A percentile compares a stretch with the other conserved stretches of the same genome.
Evolutionary conservation across 2,113 vertebrate genomes (phyloP).

Genomic region (Neopipo cinnamomea): DNA sequence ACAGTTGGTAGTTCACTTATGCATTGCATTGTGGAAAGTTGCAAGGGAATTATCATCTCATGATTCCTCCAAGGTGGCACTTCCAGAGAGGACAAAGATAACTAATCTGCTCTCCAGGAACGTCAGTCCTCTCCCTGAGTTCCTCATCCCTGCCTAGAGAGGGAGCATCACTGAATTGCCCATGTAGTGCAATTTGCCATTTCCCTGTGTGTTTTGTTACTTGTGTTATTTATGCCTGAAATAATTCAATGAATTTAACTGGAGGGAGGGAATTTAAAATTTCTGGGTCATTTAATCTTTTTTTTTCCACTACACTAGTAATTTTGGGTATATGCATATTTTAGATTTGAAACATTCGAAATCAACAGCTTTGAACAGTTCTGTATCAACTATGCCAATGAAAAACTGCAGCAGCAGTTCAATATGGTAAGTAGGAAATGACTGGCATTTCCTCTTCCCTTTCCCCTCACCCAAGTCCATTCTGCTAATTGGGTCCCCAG

Average conservation of each 20-base stretch:
- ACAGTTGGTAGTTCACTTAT: neutral
- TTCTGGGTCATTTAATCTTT: neutral
- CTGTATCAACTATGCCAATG: slow-evolving; percentile 99
- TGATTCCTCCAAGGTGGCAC: neutral
- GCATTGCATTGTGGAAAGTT: neutral
- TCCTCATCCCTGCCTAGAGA: neutral
- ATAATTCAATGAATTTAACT: neutral
- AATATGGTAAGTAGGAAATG: slow-evolving; percentile 91
- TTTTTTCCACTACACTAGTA: neutral
- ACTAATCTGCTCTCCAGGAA: neutral
- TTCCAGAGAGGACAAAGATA: neutral
- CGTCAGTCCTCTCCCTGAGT: neutral
- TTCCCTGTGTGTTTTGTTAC: neutral
- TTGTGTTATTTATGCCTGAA: neutral
- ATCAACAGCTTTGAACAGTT: slow-evolving; percentile 99
- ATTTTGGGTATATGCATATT: slow-evolving; percentile 51
- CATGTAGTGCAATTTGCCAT: neutral
- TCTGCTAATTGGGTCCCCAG: slow-evolving; percentile 47
- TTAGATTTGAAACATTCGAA: slow-evolving; percentile 97
- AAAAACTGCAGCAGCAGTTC: slow-evolving; percentile 98
- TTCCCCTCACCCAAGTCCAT: slow-evolving; percentile 15
- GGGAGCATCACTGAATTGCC: neutral
- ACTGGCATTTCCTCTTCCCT: slow-evolving; percentile 37
- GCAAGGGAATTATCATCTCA: neutral
- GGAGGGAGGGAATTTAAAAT: neutral